phyloP scores from a whole-genome alignment of 2,797 vertebrate genomes.

The Hippocampus kuda region DNA sequence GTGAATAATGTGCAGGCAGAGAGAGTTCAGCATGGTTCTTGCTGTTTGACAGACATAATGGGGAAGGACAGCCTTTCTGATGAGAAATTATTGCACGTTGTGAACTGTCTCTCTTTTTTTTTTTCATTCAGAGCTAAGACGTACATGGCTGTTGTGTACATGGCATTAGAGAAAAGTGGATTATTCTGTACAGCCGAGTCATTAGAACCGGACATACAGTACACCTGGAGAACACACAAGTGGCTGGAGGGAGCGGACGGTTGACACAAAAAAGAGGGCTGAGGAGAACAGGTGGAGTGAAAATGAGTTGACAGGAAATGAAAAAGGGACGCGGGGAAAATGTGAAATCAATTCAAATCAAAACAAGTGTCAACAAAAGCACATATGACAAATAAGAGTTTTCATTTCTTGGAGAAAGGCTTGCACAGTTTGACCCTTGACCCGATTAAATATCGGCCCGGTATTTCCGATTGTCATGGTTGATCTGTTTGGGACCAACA shows the following conservation, averaged over 20 bases:
- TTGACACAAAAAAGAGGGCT: no score
- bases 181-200: background rate
- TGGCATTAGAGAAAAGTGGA: background rate
- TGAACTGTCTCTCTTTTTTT: background rate
- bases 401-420: background rate
- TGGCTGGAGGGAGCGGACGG: no score
- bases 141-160: background rate
- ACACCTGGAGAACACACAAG: no score
- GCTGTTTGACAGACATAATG: slow-evolving; percentile 42
- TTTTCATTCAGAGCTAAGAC: background rate
- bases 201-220: background rate
- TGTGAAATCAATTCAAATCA: no score
- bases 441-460: background rate
- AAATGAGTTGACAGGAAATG: no score
- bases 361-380: no score
- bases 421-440: background rate
- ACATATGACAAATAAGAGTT: no score
- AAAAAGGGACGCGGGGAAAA: no score
- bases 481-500: no score
- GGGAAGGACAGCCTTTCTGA: slow-evolving; percentile 35
- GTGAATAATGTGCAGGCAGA: slow-evolving; percentile 46
- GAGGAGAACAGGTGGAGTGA: no score
- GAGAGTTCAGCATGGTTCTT: slow-evolving; percentile 29
- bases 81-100: slow-evolving; percentile 26
- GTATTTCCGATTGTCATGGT: no score